Evolutionary conservation across 2,797 vertebrate species (phyloP).

Genomic region (Apodemus agrarius): DNA sequence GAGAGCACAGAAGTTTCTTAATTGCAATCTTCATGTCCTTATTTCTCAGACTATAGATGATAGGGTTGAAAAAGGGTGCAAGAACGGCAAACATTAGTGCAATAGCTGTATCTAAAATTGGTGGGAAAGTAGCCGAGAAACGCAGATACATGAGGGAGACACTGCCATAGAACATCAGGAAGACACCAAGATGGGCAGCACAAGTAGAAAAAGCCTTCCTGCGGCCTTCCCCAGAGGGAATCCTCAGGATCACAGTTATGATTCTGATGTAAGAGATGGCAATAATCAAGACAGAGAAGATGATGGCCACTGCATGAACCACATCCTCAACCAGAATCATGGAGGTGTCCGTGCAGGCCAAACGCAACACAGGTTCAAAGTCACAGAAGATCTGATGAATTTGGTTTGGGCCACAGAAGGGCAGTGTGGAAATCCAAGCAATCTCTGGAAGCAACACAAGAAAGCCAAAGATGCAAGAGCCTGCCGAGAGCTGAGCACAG

Average conservation of each 20-base stretch:
- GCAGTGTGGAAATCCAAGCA: constrained; percentile 85
- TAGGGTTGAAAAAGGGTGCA: constrained; percentile 88
- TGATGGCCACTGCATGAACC: constrained; percentile 80
- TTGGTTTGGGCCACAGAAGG: constrained; percentile 86
- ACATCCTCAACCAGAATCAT: constrained; percentile 84
- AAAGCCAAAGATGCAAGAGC: constrained; percentile 73
- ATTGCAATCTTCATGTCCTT: constrained; percentile 79
- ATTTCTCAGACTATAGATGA: constrained; percentile 87
- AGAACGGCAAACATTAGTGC: constrained; percentile 76
- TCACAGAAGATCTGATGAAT: constrained; percentile 89
- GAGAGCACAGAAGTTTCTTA: constrained; percentile 57
- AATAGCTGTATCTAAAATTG: constrained; percentile 51
- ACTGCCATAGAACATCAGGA: constrained; percentile 85
- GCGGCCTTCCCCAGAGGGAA: constrained; percentile 81
- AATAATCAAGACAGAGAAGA: constrained; percentile 85
- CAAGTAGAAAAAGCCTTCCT: constrained; percentile 89
- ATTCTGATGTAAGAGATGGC: constrained; percentile 86
- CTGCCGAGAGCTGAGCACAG: constrained; percentile 71
- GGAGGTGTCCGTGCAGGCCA: constrained; percentile 82
- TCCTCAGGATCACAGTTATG: constrained; percentile 83
- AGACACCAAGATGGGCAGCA: constrained; percentile 88
- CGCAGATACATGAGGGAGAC: constrained; percentile 77
- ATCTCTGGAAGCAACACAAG: constrained; percentile 72
- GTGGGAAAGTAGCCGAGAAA: constrained; percentile 65
- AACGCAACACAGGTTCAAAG: constrained; percentile 84